These are phyloP conservation scores for Lanistes nyassanus DNA, from an alignment of 1,140 invertebrate genomes.

Conservation along the genomic window DNA sequence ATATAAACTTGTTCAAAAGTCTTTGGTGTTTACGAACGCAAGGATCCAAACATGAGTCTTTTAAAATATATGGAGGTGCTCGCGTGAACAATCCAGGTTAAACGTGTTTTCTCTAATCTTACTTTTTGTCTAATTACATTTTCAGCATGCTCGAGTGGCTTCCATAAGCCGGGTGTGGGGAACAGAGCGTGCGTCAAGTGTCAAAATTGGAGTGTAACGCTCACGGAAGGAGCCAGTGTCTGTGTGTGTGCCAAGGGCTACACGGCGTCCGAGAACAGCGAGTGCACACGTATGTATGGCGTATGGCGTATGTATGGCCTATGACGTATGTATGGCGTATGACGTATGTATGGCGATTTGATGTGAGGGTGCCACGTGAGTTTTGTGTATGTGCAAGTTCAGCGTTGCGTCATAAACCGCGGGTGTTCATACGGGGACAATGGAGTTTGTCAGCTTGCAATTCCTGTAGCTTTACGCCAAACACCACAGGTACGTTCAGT, in stretches of 20 bases:
- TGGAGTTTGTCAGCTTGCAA: too few species aligned
- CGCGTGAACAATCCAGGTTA: background rate
- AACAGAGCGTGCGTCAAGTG: background rate
- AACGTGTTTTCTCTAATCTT: background rate
- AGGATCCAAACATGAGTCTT: background rate
- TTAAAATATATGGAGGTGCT: background rate
- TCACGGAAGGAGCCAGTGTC: background rate
- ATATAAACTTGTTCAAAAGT: background rate
- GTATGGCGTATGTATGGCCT: background rate
- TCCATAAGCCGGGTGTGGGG: background rate
- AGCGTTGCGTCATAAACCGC: background rate
- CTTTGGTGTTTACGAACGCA: background rate
- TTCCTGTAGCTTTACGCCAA: too few species aligned
- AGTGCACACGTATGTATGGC: background rate
- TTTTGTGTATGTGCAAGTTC: constrained; percentile 1
- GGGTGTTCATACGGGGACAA: too few species aligned
- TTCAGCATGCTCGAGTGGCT: constrained; percentile 9
- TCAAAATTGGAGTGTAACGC: background rate
- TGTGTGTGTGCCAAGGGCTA: constrained; percentile 2
- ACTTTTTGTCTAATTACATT: background rate
- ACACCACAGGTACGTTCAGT: too few species aligned
- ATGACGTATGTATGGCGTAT: background rate
- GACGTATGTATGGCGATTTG: background rate
- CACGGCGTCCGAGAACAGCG: background rate
- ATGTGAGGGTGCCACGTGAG: background rate